Conservation (phyloP, 2,113 vertebrate species). For the Hymenochirus boettgeri region DNA sequence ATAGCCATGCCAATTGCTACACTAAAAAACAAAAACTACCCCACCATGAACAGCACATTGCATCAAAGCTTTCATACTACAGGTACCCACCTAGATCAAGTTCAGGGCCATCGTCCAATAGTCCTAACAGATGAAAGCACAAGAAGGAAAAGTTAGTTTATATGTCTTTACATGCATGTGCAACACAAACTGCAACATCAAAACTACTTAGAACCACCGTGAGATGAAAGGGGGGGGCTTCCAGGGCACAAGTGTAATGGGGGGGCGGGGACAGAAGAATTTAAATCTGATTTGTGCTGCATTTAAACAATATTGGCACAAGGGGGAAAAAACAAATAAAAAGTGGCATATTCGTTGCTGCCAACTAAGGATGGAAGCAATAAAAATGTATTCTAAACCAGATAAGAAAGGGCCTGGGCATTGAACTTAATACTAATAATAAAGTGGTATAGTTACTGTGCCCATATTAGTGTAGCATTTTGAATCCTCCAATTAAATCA, state of each 20-base stretch:
- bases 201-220: slow-evolving; percentile 60
- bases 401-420: neutral
- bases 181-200: slow-evolving; percentile 67
- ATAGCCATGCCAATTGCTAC: neutral
- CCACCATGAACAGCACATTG: too few species aligned
- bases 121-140: slow-evolving; percentile 74
- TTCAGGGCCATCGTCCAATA: slow-evolving; percentile 78
- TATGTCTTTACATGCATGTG: slow-evolving; percentile 24
- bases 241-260: slow-evolving; percentile 32
- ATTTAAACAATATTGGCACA: slow-evolving; percentile 16
- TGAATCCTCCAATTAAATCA: slow-evolving; percentile 8
- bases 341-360: slow-evolving; percentile 10
- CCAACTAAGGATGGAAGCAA: slow-evolving; percentile 17
- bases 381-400: too few species aligned
- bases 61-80: too few species aligned
- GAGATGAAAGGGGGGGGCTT: slow-evolving; percentile 48
- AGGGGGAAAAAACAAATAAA: neutral
- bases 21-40: too few species aligned
- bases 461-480: slow-evolving; percentile 3
- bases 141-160: slow-evolving; percentile 60
- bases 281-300: slow-evolving; percentile 11
- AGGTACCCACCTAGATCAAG: slow-evolving; percentile 81
- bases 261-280: slow-evolving; percentile 16
- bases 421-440: slow-evolving; percentile 5
- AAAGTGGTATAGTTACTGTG: slow-evolving; percentile 2